A percentile compares a stretch with the other conserved stretches of the same genome.
Evolutionary conservation across 1,140 invertebrate species (phyloP).

Genomic region (Mizuhopecten yessoensis): DNA sequence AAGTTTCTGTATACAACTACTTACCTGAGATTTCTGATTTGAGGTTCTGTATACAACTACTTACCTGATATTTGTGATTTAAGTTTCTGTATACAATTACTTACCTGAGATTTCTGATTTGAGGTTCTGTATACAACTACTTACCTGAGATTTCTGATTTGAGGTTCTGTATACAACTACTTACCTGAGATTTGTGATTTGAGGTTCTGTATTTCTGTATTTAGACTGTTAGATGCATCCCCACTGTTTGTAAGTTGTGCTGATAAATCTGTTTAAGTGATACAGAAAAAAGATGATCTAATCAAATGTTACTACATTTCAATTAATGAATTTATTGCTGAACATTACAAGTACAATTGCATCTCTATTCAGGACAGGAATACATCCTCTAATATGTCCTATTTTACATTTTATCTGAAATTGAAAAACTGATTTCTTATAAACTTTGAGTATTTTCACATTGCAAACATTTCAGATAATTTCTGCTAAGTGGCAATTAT

Average conservation of each 20-base stretch:
- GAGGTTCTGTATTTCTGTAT: conserved; percentile 72
- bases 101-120: background rate
- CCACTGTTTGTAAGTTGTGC: conserved; percentile 71
- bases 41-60: conserved; percentile 72
- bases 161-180: background rate
- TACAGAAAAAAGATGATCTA: too few species aligned
- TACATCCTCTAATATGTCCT: too few species aligned
- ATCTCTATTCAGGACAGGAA: too few species aligned
- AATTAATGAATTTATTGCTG: too few species aligned
- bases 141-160: background rate
- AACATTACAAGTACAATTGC: too few species aligned
- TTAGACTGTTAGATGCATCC: conserved; percentile 69
- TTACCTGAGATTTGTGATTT: conserved; percentile 77
- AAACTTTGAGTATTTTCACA: too few species aligned
- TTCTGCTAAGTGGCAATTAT: too few species aligned
- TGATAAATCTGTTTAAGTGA: conserved; percentile 75
- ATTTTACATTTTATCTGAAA: too few species aligned
- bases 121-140: background rate
- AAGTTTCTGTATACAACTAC: background rate
- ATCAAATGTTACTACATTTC: too few species aligned
- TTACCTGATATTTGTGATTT: background rate
- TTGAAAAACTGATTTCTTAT: too few species aligned
- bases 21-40: conserved; percentile 77
- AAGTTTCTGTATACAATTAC: background rate
- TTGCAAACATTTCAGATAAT: too few species aligned